These are phyloP conservation scores for Nothocercus julius DNA, from an alignment of 2,113 vertebrate species.

Conservation along the genomic window DNA sequence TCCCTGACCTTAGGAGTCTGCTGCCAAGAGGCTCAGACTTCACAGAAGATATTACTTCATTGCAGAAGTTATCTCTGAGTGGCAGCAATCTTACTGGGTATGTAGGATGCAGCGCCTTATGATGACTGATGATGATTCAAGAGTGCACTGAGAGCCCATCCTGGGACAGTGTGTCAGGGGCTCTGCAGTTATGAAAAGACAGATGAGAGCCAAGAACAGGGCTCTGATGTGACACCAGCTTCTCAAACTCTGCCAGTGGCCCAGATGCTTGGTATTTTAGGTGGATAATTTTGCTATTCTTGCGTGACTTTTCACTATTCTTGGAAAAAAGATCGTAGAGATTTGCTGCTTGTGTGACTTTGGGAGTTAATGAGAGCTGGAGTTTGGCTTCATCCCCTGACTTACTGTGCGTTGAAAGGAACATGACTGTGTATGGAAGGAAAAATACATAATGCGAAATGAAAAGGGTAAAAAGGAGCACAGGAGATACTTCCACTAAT, in stretches of 20 bases:
- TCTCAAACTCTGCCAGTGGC: conserved; percentile 2
- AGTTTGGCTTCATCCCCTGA: neutral
- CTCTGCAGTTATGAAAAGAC: neutral
- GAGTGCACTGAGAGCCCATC: neutral
- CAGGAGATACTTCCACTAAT: neutral
- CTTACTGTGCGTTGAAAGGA: neutral
- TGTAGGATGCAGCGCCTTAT: neutral
- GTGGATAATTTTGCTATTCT: conserved; percentile 6
- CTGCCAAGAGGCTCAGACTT: neutral
- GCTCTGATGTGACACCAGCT: neutral
- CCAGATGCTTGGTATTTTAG: conserved; percentile 21
- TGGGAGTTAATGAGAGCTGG: neutral
- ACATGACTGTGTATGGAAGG: neutral
- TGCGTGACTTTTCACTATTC: conserved; percentile 21
- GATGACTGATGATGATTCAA: neutral
- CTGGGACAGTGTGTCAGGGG: neutral
- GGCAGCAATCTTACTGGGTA: neutral
- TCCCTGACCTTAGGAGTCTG: neutral
- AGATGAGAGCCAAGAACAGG: neutral
- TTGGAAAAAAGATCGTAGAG: conserved; percentile 6
- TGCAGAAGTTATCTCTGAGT: neutral
- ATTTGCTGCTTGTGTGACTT: conserved; percentile 27
- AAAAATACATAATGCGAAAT: neutral
- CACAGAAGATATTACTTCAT: neutral
- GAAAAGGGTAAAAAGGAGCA: neutral